A percentile compares a stretch with the other conserved stretches of the same genome.
These are phyloP conservation scores for Lucilia sericata DNA, from an alignment of 1,140 invertebrate genomes.

Conservation along the genomic window DNA sequence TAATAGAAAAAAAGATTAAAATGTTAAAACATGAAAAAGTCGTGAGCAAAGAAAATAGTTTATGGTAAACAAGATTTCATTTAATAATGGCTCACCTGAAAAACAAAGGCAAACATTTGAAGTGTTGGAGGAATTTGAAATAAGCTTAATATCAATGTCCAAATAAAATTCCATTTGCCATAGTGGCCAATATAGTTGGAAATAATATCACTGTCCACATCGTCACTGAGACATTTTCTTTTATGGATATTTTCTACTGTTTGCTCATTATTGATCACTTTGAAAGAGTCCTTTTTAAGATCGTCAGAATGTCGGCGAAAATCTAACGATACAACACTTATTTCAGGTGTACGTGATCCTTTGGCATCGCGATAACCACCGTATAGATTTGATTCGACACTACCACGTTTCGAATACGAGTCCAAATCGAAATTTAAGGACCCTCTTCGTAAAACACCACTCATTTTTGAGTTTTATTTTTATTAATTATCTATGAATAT, in stretches of 20 bases:
- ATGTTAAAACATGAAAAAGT: background rate
- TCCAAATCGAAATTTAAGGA: slow-evolving; percentile 62
- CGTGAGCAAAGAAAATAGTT: background rate
- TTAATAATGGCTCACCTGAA: slow-evolving; percentile 61
- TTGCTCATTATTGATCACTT: background rate
- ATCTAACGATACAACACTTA: slow-evolving; percentile 64
- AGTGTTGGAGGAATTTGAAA: slow-evolving; percentile 69
- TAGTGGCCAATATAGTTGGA: slow-evolving; percentile 77
- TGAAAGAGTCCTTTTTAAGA: slow-evolving; percentile 56
- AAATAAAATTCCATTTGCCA: slow-evolving; percentile 78
- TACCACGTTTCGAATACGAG: slow-evolving; percentile 54
- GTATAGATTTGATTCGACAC: slow-evolving; percentile 63
- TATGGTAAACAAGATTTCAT: slow-evolving; percentile 37
- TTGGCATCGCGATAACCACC: slow-evolving; percentile 63
- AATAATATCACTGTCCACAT: slow-evolving; percentile 72
- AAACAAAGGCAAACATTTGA: slow-evolving; percentile 66
- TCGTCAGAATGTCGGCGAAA: slow-evolving; percentile 64
- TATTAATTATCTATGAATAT: too few relatives aligned
- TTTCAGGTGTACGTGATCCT: slow-evolving; percentile 61
- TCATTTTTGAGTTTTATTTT: slow-evolving; percentile 51
- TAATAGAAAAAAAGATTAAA: slow-evolving; percentile 11
- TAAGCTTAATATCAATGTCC: slow-evolving; percentile 77
- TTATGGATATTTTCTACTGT: background rate
- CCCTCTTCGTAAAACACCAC: slow-evolving; percentile 63
- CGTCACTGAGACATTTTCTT: slow-evolving; percentile 66